A percentile compares a stretch with the other conserved stretches of the same genome.
phyloP scores from a whole-genome alignment of 2,888 invertebrate genomes.

The Neoitamus cyanurus region DNA sequence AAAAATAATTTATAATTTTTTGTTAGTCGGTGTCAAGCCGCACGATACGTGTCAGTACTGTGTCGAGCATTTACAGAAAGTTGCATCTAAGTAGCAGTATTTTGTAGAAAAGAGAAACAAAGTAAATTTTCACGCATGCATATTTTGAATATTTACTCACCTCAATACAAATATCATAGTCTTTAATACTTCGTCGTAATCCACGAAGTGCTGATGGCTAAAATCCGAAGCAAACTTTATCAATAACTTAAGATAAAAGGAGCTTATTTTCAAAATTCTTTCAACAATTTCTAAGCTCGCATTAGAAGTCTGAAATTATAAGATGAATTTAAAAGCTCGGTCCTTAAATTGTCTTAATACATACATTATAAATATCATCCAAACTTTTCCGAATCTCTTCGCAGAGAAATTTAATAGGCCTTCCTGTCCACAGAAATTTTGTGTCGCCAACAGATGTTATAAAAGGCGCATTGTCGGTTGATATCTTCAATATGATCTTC shows the following conservation, averaged over 20 bases:
- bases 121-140: no score
- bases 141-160: not conserved
- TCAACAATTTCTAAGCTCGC: not conserved
- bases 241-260: conserved; percentile 44
- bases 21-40: no score
- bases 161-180: not conserved
- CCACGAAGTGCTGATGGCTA: not conserved
- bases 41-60: no score
- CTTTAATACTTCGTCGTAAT: not conserved
- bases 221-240: conserved; percentile 31
- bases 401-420: conserved; percentile 44
- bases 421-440: not conserved
- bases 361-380: not conserved
- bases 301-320: not conserved
- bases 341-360: not conserved
- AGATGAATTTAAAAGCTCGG: not conserved
- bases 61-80: no score
- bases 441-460: not conserved
- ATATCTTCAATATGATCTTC: conserved; percentile 46
- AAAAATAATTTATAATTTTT: no score
- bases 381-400: conserved; percentile 45
- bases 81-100: no score
- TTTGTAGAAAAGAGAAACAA: not conserved
- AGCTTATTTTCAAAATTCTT: conserved; percentile 39
- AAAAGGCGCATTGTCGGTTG: conserved; percentile 22